Evolutionary conservation across 2,113 vertebrate genomes (phyloP).

Genomic region (Rhinolophus sinicus): DNA sequence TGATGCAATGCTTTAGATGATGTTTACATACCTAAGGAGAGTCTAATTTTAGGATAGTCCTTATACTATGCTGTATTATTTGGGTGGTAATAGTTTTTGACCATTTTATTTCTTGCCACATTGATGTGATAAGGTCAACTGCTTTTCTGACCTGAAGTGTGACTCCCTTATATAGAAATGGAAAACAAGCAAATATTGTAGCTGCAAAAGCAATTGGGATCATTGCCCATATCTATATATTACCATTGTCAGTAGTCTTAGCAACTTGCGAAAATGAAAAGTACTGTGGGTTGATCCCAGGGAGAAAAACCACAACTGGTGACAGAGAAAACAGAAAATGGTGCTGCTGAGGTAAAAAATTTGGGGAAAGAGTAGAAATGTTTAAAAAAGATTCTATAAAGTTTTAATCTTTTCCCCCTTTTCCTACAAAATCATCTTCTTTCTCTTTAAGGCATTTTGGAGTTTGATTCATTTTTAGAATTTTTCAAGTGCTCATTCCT

Average conservation of each 20-base stretch:
- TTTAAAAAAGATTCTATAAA: not conserved
- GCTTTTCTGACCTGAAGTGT: not conserved
- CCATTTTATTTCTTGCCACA: not conserved
- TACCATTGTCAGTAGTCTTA: not conserved
- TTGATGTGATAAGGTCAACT: not conserved
- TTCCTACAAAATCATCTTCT: not conserved
- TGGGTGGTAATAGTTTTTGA: not conserved
- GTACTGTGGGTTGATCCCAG: not conserved
- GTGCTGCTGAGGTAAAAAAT: not conserved
- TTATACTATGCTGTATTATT: not conserved
- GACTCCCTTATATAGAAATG: not conserved
- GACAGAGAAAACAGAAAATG: not conserved
- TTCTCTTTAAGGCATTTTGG: not conserved
- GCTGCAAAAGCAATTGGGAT: not conserved
- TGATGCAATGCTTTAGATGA: not conserved
- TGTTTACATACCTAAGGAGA: not conserved
- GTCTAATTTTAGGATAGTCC: not conserved
- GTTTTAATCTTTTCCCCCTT: not conserved
- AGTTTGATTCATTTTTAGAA: conserved; percentile 21
- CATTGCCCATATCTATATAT: fast-evolving
- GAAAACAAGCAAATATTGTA: not conserved
- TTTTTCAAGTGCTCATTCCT: not conserved
- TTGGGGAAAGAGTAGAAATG: not conserved
- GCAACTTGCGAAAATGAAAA: not conserved
- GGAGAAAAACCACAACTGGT: not conserved